Percentiles rank a stretch among this genome's conserved stretches.
These are phyloP conservation scores for Ptychochromis oligacanthus DNA, from an alignment of 2,113 vertebrate genomes.

Conservation along the genomic window DNA sequence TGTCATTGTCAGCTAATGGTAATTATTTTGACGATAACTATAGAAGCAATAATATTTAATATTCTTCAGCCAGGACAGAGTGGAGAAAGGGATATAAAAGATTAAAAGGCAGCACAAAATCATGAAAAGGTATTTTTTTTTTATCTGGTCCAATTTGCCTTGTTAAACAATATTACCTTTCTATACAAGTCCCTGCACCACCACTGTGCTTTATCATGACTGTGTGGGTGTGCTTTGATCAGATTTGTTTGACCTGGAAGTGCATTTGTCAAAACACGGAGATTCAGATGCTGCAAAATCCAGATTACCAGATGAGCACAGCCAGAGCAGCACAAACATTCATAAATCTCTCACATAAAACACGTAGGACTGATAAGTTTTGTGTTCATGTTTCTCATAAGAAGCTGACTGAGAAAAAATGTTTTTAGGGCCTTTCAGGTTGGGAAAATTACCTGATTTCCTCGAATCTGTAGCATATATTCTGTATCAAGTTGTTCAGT, in stretches of 20 bases:
- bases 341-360: neutral
- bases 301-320: neutral
- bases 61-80: neutral
- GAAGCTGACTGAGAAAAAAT: neutral
- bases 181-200: neutral
- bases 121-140: neutral
- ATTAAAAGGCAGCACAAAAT: neutral
- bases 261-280: neutral
- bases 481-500: neutral
- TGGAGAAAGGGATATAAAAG: neutral
- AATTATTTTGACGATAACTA: neutral
- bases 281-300: neutral
- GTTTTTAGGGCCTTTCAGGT: neutral
- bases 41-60: neutral
- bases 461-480: neutral
- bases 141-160: neutral
- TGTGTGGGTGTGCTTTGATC: neutral
- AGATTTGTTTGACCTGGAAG: slow-evolving; percentile 5
- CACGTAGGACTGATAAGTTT: neutral
- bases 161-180: neutral
- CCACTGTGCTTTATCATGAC: neutral
- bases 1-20: neutral
- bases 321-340: neutral
- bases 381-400: neutral
- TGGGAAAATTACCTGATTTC: neutral